Percentiles rank a stretch among this genome's conserved stretches.
Evolutionary conservation across 2,797 vertebrate genomes (phyloP).

Genomic region (Pseudopleuronectes americanus): DNA sequence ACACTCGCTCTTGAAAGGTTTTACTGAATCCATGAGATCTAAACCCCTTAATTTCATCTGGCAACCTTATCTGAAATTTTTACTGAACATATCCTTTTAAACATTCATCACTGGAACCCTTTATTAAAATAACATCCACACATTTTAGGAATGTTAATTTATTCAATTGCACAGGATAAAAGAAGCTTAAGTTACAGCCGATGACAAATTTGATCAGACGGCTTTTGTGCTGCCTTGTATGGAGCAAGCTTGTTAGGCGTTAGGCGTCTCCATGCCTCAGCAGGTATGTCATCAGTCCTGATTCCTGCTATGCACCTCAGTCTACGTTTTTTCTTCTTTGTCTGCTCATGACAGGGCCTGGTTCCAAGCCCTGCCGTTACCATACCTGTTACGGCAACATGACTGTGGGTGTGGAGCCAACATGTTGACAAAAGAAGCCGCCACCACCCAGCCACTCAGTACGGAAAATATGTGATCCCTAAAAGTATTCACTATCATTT

Average conservation of each 20-base stretch:
- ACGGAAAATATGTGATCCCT: slow-evolving; percentile 61
- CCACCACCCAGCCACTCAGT: slow-evolving; percentile 67
- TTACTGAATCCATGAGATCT: not conserved
- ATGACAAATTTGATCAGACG: slow-evolving; percentile 35
- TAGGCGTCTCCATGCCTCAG: slow-evolving; percentile 58
- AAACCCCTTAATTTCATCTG: not conserved
- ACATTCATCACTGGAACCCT: not conserved
- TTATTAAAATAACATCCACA: not conserved
- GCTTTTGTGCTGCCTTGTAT: slow-evolving; percentile 17
- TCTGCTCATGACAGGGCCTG: slow-evolving; percentile 37
- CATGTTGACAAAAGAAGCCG: slow-evolving; percentile 55
- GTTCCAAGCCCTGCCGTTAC: slow-evolving; percentile 44
- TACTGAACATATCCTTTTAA: not conserved
- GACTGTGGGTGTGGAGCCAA: slow-evolving; percentile 66
- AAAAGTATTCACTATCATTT: not conserved
- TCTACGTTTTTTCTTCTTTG: slow-evolving; percentile 34
- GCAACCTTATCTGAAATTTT: not conserved
- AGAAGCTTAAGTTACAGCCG: not conserved
- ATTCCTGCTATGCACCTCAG: slow-evolving; percentile 61
- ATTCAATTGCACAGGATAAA: not conserved
- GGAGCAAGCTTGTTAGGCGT: slow-evolving; percentile 18
- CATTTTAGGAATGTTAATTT: not conserved
- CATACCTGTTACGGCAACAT: slow-evolving; percentile 62
- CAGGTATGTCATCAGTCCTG: slow-evolving; percentile 79
- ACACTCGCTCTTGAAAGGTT: not conserved